phyloP scores from a whole-genome alignment of 2,113 vertebrate species.

The Prolemur simus region DNA sequence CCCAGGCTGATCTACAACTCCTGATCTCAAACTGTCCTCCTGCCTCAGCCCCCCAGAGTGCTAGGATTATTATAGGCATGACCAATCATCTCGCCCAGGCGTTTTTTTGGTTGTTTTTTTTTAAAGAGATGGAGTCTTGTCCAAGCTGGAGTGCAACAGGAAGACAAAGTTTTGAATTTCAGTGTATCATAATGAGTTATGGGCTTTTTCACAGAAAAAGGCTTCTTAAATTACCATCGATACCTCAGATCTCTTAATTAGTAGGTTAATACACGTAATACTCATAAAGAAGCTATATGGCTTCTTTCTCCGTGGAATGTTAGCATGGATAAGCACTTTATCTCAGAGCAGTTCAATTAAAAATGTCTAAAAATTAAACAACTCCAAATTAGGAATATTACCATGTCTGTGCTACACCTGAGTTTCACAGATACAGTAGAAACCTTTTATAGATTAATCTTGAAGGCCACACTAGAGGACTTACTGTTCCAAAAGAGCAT shows the following conservation, averaged over 20 bases:
- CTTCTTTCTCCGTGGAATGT: constrained; percentile 1
- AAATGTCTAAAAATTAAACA: constrained; percentile 8
- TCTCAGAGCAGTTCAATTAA: background rate
- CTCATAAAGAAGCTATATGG: background rate
- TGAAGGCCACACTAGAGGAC: background rate
- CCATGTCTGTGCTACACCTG: background rate
- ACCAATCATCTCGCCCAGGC: too few species aligned
- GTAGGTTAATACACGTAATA: too few species aligned
- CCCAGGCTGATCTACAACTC: too few species aligned
- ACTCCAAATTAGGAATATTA: constrained; percentile 19
- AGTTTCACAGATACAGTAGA: background rate
- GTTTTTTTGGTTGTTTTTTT: too few species aligned
- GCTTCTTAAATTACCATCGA: background rate
- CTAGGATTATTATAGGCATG: too few species aligned
- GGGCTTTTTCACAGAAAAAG: background rate
- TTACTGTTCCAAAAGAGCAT: background rate
- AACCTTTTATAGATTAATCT: constrained; percentile 17
- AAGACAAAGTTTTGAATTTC: constrained; percentile 19
- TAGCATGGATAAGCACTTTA: background rate
- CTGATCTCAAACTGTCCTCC: too few species aligned
- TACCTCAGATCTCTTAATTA: background rate
- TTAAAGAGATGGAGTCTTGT: too few species aligned
- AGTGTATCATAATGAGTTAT: background rate
- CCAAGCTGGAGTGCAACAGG: too few species aligned
- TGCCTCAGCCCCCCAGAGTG: too few species aligned